Percentiles rank a stretch among this genome's conserved stretches.
Evolutionary conservation across 2,888 invertebrate species (phyloP).

Genomic region (Nomada lathburiana): DNA sequence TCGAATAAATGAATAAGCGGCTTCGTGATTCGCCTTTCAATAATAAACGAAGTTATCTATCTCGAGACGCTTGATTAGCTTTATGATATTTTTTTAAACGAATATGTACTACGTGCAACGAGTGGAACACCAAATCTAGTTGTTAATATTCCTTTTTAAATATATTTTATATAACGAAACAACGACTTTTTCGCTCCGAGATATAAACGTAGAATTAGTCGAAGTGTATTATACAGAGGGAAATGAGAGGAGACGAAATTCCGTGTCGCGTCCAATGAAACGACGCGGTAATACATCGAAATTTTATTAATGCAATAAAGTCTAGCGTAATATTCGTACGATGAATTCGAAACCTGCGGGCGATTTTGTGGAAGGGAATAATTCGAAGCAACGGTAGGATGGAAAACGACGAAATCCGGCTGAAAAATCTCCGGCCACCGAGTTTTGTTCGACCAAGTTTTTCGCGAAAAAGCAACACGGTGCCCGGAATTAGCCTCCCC

Average conservation of each 20-base stretch:
- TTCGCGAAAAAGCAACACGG: slow-evolving; percentile 7
- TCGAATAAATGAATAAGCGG: slow-evolving; percentile 28
- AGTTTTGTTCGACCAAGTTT: not conserved
- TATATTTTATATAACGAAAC: slow-evolving; percentile 20
- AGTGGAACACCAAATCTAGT: slow-evolving; percentile 22
- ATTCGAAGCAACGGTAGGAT: slow-evolving; percentile 24
- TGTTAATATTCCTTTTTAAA: slow-evolving; percentile 21
- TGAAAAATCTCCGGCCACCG: slow-evolving; percentile 1
- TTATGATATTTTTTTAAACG: slow-evolving; percentile 7
- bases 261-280: not conserved
- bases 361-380: not conserved
- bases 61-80: slow-evolving; percentile 5
- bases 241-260: not conserved
- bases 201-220: slow-evolving; percentile 1
- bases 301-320: not conserved
- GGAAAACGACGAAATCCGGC: not conserved
- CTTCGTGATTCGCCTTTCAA: slow-evolving; percentile 14
- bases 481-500: not conserved
- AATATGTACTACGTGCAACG: slow-evolving; percentile 17
- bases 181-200: slow-evolving; percentile 1
- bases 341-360: not conserved
- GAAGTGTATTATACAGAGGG: too few relatives aligned
- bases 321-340: too few relatives aligned
- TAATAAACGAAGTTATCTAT: too few relatives aligned
- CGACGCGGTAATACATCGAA: slow-evolving; percentile 9